Evolutionary conservation across 2,888 invertebrate species (phyloP).

Genomic region (Ptychoptera contaminata): DNA sequence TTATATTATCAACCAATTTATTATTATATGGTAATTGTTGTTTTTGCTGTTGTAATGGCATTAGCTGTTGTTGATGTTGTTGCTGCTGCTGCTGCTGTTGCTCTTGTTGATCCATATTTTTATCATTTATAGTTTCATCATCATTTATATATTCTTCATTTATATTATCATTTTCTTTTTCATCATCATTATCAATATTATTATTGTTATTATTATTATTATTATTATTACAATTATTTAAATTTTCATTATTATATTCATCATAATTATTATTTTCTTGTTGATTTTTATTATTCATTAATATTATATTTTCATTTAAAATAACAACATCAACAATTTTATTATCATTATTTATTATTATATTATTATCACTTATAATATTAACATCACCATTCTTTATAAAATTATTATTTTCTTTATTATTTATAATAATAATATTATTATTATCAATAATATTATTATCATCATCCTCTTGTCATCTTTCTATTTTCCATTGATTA

Average conservation of each 20-base stretch:
- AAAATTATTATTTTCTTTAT: too few relatives aligned
- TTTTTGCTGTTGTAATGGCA: too few relatives aligned
- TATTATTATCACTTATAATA: conserved; percentile 4
- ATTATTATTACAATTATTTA: conserved; percentile 3
- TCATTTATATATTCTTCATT: conserved; percentile 20
- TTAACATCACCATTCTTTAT: conserved; percentile 7
- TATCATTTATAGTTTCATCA: conserved; percentile 12
- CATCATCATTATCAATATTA: conserved; percentile 15
- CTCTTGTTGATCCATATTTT: conserved; percentile 6
- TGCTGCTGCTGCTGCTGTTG: neutral
- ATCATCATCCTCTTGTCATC: conserved; percentile 14
- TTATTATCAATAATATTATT: conserved; percentile 4
- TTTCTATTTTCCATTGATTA: conserved; percentile 14
- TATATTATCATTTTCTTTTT: conserved; percentile 14
- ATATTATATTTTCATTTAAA: neutral
- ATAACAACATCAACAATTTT: too few relatives aligned
- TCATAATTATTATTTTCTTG: conserved; percentile 1
- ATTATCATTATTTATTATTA: neutral
- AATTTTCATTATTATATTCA: conserved; percentile 4
- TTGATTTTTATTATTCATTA: neutral
- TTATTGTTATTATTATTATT: neutral
- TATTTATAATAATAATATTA: conserved; percentile 2
- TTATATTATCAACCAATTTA: conserved; percentile 20
- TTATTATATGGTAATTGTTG: too few relatives aligned
- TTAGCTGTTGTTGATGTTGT: conserved; percentile 1